Base-by-base conservation (phyloP, 92 coral and sea anemone species). In the Hydrozoanthus gracilis region DNA sequence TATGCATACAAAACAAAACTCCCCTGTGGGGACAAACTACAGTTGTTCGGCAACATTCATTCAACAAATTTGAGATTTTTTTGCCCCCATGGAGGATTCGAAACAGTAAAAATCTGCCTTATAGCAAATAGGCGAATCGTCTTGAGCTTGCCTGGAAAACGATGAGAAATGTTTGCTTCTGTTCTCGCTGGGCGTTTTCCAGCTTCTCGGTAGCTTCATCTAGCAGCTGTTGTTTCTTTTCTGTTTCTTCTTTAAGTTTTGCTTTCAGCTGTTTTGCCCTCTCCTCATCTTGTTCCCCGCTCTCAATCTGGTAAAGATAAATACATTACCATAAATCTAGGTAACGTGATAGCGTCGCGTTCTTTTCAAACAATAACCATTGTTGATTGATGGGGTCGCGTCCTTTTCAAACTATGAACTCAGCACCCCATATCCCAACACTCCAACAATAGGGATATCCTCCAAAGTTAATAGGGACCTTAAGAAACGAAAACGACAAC, bases 81-180 rank as follows among this genome's bases (percentile, higher is more conserved):
- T 13, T 62, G 4, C 68, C 4, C 3, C 6, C 68, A 11, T 10
- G 68, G 6, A 3, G 39, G 39, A 27, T 27, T 27, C 1, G 39
- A 27, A 27, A 0, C 1, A 27, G 39, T 27, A 27, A 27, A 27
- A 27, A 27, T 27, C 39, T 27, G 39, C 39, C 2, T 27, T 27
- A 27, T 27, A 27, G 39, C 39, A 27, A 27, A 27, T 27, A 27
- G 39, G 39, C 39, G 2, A 27, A 27, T 27, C 39, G 39, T 27
- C 39, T 27, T 27, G 10, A 9, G 39, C 86, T 77, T 44, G 92
- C 99, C 97, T 96, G 99, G 88, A 96, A 95, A 47, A 95, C 90
- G 20, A 96, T 92, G 20, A 96, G 93, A 73, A 95, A 96, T 11
- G 95, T 88, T 70, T 96, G 98, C 68, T 96, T 96, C 79, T 96